Evolutionary conservation across 1,140 invertebrate genomes (phyloP).

Genomic region (Danaus melanippus): DNA sequence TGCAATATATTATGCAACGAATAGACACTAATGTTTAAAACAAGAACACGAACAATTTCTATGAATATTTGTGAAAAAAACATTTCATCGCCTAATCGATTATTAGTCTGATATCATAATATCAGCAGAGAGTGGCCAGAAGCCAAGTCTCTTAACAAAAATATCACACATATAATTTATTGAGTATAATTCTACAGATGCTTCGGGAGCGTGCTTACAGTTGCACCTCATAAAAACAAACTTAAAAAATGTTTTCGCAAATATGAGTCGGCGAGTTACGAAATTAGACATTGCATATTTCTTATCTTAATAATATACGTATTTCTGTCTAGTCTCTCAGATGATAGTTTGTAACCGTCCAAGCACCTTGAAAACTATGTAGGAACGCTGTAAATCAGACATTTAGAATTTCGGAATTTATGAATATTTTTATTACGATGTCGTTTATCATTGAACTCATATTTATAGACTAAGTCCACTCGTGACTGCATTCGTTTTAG

Average conservation of each 20-base stretch:
- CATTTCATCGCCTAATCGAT: conserved; percentile 30
- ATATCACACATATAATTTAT: conserved; percentile 66
- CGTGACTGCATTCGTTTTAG: too few relatives aligned
- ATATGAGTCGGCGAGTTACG: conserved; percentile 37
- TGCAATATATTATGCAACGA: too few relatives aligned
- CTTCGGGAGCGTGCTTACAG: conserved; percentile 43
- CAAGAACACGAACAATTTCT: conserved; percentile 3
- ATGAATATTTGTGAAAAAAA: conserved; percentile 17
- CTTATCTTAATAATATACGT: conserved; percentile 14
- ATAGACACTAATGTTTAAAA: too few relatives aligned
- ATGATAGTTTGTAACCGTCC: conserved; percentile 7
- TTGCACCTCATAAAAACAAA: conserved; percentile 68
- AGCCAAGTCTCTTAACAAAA: conserved; percentile 63
- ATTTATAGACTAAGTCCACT: too few relatives aligned
- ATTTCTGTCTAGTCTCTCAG: conserved; percentile 15
- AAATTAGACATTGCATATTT: conserved; percentile 36
- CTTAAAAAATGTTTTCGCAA: conserved; percentile 48
- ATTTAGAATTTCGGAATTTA: too few relatives aligned
- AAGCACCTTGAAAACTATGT: too few relatives aligned
- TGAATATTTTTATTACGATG: too few relatives aligned
- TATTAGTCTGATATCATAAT: conserved; percentile 39
- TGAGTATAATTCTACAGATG: conserved; percentile 59
- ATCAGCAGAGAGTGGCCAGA: conserved; percentile 46
- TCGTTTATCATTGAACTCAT: too few relatives aligned
- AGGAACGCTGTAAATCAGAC: too few relatives aligned